A percentile compares a stretch with the other conserved stretches of the same genome.
phyloP scores from a whole-genome alignment of 1,140 invertebrate species.

The Musca domestica region DNA sequence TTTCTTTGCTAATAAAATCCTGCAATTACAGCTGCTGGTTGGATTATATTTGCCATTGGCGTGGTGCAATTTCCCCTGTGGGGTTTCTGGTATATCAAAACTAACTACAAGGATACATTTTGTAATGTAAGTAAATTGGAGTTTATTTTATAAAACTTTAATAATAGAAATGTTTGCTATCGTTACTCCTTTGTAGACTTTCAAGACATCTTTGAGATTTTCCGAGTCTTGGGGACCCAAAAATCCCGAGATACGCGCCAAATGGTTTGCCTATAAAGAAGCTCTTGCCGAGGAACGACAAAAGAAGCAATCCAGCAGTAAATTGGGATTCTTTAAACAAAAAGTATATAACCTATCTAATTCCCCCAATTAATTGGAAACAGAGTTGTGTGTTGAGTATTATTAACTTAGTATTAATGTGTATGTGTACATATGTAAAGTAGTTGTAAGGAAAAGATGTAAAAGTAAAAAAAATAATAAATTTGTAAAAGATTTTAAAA shows the following conservation, averaged over 20 bases:
- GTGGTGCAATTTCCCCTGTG: slow-evolving; percentile 57
- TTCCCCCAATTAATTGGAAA: slow-evolving; percentile 8
- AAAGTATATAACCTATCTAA: slow-evolving; percentile 38
- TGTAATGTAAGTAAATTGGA: slow-evolving; percentile 48
- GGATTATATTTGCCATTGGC: slow-evolving; percentile 55
- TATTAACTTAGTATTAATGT: neutral
- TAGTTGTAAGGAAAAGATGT: too few species aligned
- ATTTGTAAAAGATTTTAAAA: too few species aligned
- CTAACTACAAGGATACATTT: slow-evolving; percentile 32
- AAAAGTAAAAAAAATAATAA: too few species aligned
- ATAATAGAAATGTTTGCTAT: neutral
- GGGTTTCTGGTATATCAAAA: slow-evolving; percentile 46
- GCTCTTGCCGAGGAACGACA: slow-evolving; percentile 39
- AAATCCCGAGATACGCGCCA: slow-evolving; percentile 53
- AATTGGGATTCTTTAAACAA: slow-evolving; percentile 41
- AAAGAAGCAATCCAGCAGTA: slow-evolving; percentile 27
- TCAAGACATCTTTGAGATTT: slow-evolving; percentile 56
- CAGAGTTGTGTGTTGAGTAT: neutral
- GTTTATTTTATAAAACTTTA: slow-evolving; percentile 30
- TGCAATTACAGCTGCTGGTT: slow-evolving; percentile 47
- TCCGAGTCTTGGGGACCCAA: slow-evolving; percentile 64
- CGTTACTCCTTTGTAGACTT: slow-evolving; percentile 51
- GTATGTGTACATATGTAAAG: neutral
- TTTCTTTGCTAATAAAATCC: neutral
- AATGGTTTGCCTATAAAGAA: slow-evolving; percentile 62